A percentile compares a stretch with the other conserved stretches of the same genome.
Evolutionary conservation across 2,888 invertebrate genomes (phyloP).

Genomic region (Pandemis cinnamomeana): DNA sequence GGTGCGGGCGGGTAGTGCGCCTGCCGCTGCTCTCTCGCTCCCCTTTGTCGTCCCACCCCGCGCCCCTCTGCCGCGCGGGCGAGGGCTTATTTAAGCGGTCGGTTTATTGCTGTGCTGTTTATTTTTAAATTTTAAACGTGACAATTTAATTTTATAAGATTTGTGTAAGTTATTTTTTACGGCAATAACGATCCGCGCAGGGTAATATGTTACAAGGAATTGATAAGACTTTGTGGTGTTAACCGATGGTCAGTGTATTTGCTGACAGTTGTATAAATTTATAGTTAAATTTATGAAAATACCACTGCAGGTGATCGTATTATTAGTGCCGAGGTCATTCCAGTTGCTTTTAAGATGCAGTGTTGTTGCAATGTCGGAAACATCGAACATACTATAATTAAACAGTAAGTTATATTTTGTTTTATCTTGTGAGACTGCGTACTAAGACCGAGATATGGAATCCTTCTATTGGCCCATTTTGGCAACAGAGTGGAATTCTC

Average conservation of each 20-base stretch:
- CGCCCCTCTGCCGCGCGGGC: no score
- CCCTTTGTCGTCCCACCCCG: no score
- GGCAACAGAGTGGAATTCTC: neutral
- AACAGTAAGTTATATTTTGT: neutral
- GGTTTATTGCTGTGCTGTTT: neutral
- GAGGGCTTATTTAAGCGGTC: no score
- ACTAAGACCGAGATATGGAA: neutral
- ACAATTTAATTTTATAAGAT: constrained; percentile 37
- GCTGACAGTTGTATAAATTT: constrained; percentile 13
- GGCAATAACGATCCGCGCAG: constrained; percentile 29
- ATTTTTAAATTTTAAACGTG: constrained; percentile 9
- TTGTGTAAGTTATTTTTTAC: neutral
- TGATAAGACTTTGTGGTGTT: constrained; percentile 29
- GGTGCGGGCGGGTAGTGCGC: no score
- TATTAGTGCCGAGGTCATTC: constrained; percentile 63
- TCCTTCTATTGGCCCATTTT: neutral
- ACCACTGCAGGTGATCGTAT: constrained; percentile 51
- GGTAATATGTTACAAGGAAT: constrained; percentile 39
- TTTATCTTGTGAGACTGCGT: neutral
- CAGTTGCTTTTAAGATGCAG: constrained; percentile 64
- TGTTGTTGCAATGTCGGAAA: constrained; percentile 59
- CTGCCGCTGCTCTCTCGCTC: no score
- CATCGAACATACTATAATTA: constrained; percentile 40
- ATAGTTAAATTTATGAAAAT: constrained; percentile 49
- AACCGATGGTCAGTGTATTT: constrained; percentile 24